Evolutionary conservation across 2,888 invertebrate genomes (phyloP), one percentile per base, ranked within the genome.

Genomic region (Caenorhabditis angaria): DNA sequence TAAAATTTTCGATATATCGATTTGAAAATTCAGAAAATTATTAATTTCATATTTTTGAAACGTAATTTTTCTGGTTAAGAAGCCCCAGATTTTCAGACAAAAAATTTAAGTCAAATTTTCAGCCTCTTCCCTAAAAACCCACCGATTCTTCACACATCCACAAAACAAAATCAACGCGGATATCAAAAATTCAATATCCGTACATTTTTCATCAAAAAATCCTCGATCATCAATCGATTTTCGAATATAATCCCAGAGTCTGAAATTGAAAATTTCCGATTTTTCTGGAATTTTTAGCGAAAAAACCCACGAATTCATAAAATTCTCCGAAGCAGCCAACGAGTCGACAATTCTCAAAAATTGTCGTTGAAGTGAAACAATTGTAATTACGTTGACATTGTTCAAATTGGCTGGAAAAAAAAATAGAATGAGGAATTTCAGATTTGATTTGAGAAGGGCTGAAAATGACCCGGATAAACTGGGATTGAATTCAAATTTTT

Each of bases 261-360:
- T 54, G 54, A 27, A 54, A n/a, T n/a, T n/a, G 12, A 25, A 22
- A 22, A 22, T 24, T 14, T n/a, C 48, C 5, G 5, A 20, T 24
- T 24, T 24, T 51, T 24, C 25, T 51, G 5, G 22, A 54, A 54
- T 24, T n/a, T 48, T 14, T 27, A 50, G 41, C n/a, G n/a, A 54
- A 27, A 27, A 4, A 18, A 4, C 54, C 27, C 24, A 70, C 63
- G 60, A 32, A 41, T 63, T 66, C 18, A 66, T 50, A 22, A 71
- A 63, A 4, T 27, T 24, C 27, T 66, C 56, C 10, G 66, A 66
- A 2, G 62, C 56, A 12, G 70, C 54, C 6, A 71, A 51, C 28
- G 55, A 55, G 50, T 71, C 70, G 18, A 71, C 20, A n/a, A 56
- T 55, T 41, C 51, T 54, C 10, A 29, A 25, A 24, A 66, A 71